Percentiles rank a stretch among this genome's conserved stretches.
phyloP scores from a whole-genome alignment of 2,797 vertebrate genomes.

The Perdix hodgsoniae region DNA sequence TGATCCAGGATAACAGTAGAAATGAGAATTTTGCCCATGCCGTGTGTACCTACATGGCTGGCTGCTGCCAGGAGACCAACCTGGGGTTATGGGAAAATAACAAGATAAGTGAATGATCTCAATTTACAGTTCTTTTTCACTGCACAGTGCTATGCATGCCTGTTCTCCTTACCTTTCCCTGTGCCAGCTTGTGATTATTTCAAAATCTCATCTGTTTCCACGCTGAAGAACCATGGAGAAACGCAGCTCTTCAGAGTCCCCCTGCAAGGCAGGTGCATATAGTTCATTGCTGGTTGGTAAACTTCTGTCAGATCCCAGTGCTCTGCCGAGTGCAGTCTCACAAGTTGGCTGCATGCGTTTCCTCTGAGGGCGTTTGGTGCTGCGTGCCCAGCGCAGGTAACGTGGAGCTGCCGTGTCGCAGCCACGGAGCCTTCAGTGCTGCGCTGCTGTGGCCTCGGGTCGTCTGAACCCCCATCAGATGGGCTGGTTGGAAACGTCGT shows the following conservation, averaged over 20 bases:
- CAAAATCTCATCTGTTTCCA: neutral
- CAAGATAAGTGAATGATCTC: neutral
- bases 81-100: neutral
- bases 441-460: neutral
- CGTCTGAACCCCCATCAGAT: neutral
- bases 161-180: neutral
- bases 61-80: neutral
- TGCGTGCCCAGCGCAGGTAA: neutral
- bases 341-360: neutral
- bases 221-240: neutral
- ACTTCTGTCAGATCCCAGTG: neutral
- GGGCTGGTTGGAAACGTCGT: neutral
- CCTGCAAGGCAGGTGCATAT: neutral
- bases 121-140: neutral
- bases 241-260: neutral
- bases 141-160: rapidly evolving
- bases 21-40: neutral
- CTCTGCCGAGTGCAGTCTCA: neutral
- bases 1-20: neutral
- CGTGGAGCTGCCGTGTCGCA: neutral
- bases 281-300: neutral
- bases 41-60: neutral
- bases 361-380: rapidly evolving
- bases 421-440: neutral
- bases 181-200: neutral